Evolutionary conservation across 2,113 vertebrate genomes (phyloP), one percentile per base, ranked within the genome.

Genomic region (Pionites leucogaster): DNA sequence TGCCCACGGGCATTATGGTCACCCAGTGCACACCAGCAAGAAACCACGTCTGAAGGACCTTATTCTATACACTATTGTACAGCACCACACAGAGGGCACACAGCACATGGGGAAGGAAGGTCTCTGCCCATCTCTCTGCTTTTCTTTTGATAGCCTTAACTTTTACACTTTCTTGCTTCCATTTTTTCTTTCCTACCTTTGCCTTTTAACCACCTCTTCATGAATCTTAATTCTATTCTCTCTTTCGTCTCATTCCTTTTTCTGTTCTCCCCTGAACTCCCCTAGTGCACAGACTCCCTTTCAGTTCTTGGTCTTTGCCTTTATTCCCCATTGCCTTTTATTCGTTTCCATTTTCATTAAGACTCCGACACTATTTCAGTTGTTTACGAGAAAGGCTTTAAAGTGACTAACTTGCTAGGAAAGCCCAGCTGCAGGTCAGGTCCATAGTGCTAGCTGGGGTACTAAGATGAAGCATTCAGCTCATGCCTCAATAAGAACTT

Each of bases 1-100:
- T 13, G 6, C 19, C 35, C 53, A 9, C 0, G 0, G n/a, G 52
- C 65, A 44, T 20, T 22, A 6, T 6, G 11, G 39, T 35, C 6
- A 52, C 3, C 4, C 29, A 39, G 2, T 0, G 24, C 59, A 8
- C 25, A 15, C 16, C 29, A 16, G 35, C 53, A 87, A 41, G 47
- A 42, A 64, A 25, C 25, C 69, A 28, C 1, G 2, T 14, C 85
- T 17, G 44, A 10, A 7, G 27, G 44, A 68, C 41, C n/a, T 55
- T 14, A 19, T 24, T 35, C 33, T 59, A 24, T 24, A 59, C 33
- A 16, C n/a, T 59, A 35, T 4, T 12, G 63, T 10, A 28, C 39
- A 44, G 65, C 42, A 82, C 7, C 29, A 15, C 53, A 27, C 1
- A 0, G 0, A 28, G 12, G 17, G 44, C 41, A 65, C 50, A 6